These are phyloP conservation scores for Uria aalge DNA, from an alignment of 2,113 vertebrate genomes.

Conservation along the genomic window DNA sequence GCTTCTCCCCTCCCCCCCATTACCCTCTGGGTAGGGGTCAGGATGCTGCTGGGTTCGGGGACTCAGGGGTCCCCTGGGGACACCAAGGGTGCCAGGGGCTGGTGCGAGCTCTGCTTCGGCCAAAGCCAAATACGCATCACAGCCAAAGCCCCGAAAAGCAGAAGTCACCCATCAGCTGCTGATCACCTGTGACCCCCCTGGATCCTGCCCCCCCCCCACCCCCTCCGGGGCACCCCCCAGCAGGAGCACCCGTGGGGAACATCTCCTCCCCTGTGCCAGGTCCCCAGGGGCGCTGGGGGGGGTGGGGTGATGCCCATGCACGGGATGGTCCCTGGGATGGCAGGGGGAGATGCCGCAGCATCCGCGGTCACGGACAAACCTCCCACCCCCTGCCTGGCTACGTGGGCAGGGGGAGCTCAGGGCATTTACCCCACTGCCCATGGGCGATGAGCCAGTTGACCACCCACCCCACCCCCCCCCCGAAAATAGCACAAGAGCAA, in stretches of 20 bases:
- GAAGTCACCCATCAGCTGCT: background rate
- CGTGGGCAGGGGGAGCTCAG: background rate
- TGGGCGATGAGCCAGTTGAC: background rate
- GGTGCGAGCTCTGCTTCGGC: background rate
- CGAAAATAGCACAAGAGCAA: background rate
- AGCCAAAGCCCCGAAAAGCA: background rate
- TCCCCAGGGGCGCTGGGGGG: background rate
- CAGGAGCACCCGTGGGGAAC: fast-evolving
- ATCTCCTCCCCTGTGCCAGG: background rate
- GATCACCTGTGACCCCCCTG: fast-evolving
- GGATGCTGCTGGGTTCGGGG: background rate
- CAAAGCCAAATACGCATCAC: background rate
- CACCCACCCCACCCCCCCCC: background rate
- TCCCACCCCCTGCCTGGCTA: background rate
- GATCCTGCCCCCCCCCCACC: background rate
- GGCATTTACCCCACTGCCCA: background rate
- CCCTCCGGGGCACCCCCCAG: background rate
- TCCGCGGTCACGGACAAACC: background rate
- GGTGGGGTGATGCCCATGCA: fast-evolving
- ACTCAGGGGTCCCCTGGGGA: background rate
- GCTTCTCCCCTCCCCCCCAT: background rate
- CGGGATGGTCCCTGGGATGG: too few relatives aligned
- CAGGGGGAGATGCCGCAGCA: fast-evolving
- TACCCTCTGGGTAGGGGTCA: background rate
- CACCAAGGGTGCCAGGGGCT: background rate